A percentile compares a stretch with the other conserved stretches of the same genome.
These are phyloP conservation scores for Drosophila neoperkinsi DNA, from an alignment of 2,888 invertebrate genomes.

Conservation along the genomic window DNA sequence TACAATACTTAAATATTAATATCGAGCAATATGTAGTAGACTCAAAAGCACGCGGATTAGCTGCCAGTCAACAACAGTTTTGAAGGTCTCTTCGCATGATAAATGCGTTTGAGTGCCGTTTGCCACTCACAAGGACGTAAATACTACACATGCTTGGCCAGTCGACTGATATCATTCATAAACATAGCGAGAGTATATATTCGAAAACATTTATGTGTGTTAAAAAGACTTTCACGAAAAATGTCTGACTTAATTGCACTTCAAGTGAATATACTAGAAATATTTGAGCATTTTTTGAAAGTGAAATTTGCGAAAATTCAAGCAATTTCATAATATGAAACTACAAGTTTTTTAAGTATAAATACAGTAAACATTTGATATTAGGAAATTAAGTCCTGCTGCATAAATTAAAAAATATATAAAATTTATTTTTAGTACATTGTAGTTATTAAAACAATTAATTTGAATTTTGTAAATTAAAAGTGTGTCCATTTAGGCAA, in stretches of 20 bases:
- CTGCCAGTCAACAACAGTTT: constrained; percentile 42
- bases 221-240: constrained; percentile 26
- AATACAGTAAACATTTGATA: constrained; percentile 32
- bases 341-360: background rate
- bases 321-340: constrained; percentile 20
- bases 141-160: constrained; percentile 19
- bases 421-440: background rate
- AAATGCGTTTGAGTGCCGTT: constrained; percentile 25
- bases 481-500: constrained; percentile 1
- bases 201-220: constrained; percentile 2
- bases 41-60: constrained; percentile 54
- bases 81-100: constrained; percentile 48
- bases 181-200: constrained; percentile 33
- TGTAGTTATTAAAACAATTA: background rate
- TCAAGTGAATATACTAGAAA: constrained; percentile 42
- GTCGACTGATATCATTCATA: constrained; percentile 58
- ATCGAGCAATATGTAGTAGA: constrained; percentile 32
- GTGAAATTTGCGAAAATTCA: constrained; percentile 33
- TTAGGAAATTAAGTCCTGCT: background rate
- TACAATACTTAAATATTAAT: constrained; percentile 51
- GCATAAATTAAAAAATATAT: background rate
- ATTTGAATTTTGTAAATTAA: background rate
- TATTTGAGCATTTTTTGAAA: constrained; percentile 25
- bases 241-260: constrained; percentile 47
- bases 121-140: constrained; percentile 43